phyloP scores from a whole-genome alignment of 2,888 invertebrate genomes.

The Tipula lateralis region DNA sequence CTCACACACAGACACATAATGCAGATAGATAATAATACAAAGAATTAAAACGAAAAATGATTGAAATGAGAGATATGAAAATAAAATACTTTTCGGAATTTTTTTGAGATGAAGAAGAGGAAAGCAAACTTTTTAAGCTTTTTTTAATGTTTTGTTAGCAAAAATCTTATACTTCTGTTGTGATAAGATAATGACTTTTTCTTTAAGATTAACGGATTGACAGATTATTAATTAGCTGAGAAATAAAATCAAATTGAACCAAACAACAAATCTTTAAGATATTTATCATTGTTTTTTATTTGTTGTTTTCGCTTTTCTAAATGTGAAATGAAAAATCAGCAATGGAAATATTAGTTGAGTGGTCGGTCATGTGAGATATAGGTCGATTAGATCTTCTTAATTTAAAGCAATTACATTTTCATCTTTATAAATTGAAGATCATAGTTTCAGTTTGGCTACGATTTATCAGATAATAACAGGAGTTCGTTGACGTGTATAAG shows the following conservation, averaged over 20 bases:
- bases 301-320: neutral
- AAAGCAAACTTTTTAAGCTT: neutral
- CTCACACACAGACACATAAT: neutral
- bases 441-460: no score
- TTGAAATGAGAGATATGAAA: neutral
- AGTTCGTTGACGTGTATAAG: no score
- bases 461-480: no score
- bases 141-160: neutral
- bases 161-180: neutral
- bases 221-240: neutral
- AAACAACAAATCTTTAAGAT: neutral
- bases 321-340: neutral
- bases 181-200: conserved; percentile 19
- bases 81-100: neutral
- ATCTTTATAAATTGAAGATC: no score
- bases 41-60: neutral
- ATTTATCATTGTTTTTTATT: neutral
- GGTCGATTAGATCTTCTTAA: no score
- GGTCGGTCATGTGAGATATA: no score
- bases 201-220: neutral
- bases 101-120: neutral
- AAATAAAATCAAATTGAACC: neutral
- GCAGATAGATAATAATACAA: neutral
- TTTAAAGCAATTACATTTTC: no score
- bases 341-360: no score